These are phyloP conservation scores for Caenorhabditis sulstoni DNA, from an alignment of 2,888 invertebrate genomes.

Conservation along the genomic window DNA sequence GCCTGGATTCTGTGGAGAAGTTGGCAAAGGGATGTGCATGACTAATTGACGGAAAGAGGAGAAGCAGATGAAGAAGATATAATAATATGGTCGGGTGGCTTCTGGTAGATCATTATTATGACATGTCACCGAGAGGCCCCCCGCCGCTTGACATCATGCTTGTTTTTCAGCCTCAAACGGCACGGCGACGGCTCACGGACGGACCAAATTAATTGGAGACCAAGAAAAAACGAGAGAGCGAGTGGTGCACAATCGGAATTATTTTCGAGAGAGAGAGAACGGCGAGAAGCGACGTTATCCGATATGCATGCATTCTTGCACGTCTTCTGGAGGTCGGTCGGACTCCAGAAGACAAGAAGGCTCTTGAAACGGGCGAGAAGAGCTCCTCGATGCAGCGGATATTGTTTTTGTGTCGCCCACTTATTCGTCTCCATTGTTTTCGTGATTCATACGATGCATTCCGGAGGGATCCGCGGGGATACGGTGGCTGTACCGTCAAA, in stretches of 20 bases:
- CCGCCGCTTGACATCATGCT: conserved; percentile 20
- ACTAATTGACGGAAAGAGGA: conserved; percentile 6
- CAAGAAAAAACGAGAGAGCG: background rate
- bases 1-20: background rate
- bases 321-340: conserved; percentile 13
- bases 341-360: background rate
- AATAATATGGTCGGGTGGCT: background rate
- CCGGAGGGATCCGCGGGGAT: background rate
- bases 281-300: conserved; percentile 18
- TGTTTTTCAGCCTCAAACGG: conserved; percentile 19
- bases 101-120: conserved; percentile 19
- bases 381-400: background rate
- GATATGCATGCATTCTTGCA: conserved; percentile 48
- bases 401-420: background rate
- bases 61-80: background rate
- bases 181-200: background rate
- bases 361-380: conserved; percentile 6
- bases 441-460: background rate
- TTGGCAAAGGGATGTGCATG: conserved; percentile 11
- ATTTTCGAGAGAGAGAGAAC: background rate
- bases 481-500: background rate
- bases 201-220: conserved; percentile 29
- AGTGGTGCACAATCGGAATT: conserved; percentile 5
- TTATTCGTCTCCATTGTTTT: background rate
- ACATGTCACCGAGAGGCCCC: conserved; percentile 23